Evolutionary conservation across 2,797 vertebrate genomes (phyloP).

Genomic region (Neopelma chrysocephalum): DNA sequence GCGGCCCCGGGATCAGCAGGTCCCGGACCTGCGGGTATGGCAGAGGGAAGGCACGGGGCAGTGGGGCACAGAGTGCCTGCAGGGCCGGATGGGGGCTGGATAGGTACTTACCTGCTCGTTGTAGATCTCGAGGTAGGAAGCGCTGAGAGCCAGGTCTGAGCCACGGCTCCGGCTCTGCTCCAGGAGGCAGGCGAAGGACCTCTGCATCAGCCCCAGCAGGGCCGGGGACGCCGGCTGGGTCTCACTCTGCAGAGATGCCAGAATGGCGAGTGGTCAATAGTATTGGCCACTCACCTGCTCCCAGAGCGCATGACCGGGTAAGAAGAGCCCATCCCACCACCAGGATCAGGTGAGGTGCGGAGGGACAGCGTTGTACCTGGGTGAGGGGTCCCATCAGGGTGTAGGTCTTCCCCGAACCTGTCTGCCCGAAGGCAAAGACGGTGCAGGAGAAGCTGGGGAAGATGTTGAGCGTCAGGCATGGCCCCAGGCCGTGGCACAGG

Average conservation of each 20-base stretch:
- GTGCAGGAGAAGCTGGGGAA: conserved; percentile 76
- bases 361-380: conserved; percentile 39
- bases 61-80: accelerated
- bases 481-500: not conserved
- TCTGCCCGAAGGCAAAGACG: conserved; percentile 79
- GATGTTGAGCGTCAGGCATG: not conserved
- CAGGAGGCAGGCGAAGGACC: conserved; percentile 75
- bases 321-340: not conserved
- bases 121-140: conserved; percentile 80
- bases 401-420: conserved; percentile 79
- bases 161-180: conserved; percentile 54
- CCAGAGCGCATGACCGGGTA: accelerated
- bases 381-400: conserved; percentile 76
- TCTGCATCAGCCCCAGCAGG: conserved; percentile 75
- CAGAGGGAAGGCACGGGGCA: not conserved
- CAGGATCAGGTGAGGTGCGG: accelerated
- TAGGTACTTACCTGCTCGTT: conserved; percentile 73
- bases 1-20: conserved; percentile 65
- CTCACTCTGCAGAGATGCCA: not conserved
- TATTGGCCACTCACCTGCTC: not conserved
- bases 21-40: conserved; percentile 63
- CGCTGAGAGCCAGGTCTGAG: conserved; percentile 64
- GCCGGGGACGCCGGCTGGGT: not conserved
- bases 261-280: accelerated
- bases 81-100: accelerated